Conservation (phyloP, 1,140 invertebrate genomes). For the Macrocentrus cingulum region DNA sequence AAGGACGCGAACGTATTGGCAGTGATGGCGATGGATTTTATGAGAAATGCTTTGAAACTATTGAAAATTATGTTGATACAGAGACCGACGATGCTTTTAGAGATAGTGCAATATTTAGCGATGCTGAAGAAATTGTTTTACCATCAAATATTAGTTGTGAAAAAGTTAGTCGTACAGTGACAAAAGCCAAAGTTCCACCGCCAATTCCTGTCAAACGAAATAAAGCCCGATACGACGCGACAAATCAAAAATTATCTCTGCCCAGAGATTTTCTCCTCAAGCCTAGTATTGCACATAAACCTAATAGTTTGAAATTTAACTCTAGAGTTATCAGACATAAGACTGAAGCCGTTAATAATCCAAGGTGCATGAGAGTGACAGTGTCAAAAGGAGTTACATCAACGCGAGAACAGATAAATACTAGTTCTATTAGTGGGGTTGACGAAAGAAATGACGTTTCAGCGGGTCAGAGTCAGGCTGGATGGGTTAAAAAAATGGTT, state of each 20-base stretch:
- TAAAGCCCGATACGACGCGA: conserved; percentile 22
- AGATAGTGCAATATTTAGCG: conserved; percentile 83
- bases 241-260: not conserved
- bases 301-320: conserved; percentile 39
- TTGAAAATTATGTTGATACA: conserved; percentile 63
- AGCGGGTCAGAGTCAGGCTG: conserved; percentile 53
- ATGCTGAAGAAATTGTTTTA: conserved; percentile 62
- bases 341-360: not conserved
- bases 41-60: conserved; percentile 75
- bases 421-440: conserved; percentile 1
- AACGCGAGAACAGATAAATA: conserved; percentile 2
- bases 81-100: conserved; percentile 69
- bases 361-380: not conserved
- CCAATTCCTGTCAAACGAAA: conserved; percentile 49
- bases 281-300: conserved; percentile 42
- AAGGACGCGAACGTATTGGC: conserved; percentile 35
- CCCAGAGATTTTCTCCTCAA: conserved; percentile 24
- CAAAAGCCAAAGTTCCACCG: conserved; percentile 42
- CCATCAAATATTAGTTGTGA: conserved; percentile 1
- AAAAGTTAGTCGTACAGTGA: not conserved
- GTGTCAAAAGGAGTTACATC: not conserved
- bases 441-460: conserved; percentile 47
- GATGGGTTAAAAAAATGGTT: conserved; percentile 56
- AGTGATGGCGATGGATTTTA: conserved; percentile 69
- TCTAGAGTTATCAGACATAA: conserved; percentile 18